Base-by-base conservation (phyloP, 2,888 invertebrate genomes). In the Resseliella maxima region DNA sequence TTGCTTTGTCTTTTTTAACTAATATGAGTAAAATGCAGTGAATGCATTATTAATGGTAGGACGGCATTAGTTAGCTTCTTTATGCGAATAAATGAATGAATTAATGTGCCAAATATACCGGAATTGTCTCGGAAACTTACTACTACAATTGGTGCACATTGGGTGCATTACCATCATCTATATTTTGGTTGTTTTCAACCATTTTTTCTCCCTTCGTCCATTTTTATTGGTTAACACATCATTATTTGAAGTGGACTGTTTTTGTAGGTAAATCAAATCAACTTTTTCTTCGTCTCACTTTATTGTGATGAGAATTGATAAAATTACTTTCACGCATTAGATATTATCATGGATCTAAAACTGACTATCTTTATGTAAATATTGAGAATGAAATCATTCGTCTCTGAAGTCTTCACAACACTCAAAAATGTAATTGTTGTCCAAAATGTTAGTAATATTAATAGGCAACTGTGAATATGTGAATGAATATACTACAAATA, bases 191-290 rank as follows among this genome's bases (percentile, higher is more conserved):
- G 3, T 31, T 31, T 12, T 27, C 15, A 31, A 35, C 12, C 31
- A 72, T 18, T 72, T 72, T 15, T 72, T 72, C 72, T 15, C 5
- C 24, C 10, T 24, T 31, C 2, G 31, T 72, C n/a, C n/a, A 83
- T 24, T 83, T 83, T 83, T 38, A 83, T 83, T 83, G 83, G 83
- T 83, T 83, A 24, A 83, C 83, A 83, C 83, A 83, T 83, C 83
- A 38, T 83, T 38, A 83, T 83, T 83, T 38, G 83, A 38, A 8
- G 24, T 83, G 36, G 72, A 10, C n/a, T 8, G 72, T 31, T 72
- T 72, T 72, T 72, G 18, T 59, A 27, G 1, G 27, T n/a, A n/a
- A 27, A 59, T 35, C 15, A 2, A 72, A 72, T 35, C 72, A 72
- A 72, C 50, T 2, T 59, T 59, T 72, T 72, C 31, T 35, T 10